Conservation (phyloP, 2,113 vertebrate species). For the Hucho hucho region DNA sequence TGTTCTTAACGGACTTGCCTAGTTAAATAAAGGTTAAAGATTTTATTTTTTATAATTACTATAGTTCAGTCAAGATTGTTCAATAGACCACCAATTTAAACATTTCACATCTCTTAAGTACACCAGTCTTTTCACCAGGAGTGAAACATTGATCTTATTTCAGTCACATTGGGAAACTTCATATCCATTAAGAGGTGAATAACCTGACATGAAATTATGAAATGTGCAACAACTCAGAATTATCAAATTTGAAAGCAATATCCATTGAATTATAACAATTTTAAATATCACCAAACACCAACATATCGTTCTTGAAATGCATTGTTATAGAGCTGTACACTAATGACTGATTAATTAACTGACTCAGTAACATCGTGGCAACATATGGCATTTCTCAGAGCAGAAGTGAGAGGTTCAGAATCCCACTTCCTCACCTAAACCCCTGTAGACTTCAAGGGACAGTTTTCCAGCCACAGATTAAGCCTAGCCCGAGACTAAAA, state of each 20-base stretch:
- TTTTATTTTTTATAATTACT: background rate
- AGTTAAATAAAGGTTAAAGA: too few species aligned
- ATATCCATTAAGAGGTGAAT: background rate
- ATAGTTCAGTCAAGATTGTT: background rate
- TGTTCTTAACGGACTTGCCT: too few species aligned
- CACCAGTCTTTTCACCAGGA: too few species aligned
- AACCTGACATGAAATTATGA: background rate
- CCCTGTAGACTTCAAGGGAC: too few species aligned
- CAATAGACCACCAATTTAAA: too few species aligned
- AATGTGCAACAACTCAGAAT: background rate
- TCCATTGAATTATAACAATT: background rate
- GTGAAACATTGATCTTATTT: too few species aligned
- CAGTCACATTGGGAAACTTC: too few species aligned
- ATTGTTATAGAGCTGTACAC: conserved; percentile 10
- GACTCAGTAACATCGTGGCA: conserved; percentile 1
- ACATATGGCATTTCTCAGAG: conserved; percentile 27
- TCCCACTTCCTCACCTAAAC: background rate
- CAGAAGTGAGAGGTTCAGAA: background rate
- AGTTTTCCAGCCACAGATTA: too few species aligned
- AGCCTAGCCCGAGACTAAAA: too few species aligned
- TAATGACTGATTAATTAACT: background rate
- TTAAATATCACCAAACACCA: conserved; percentile 13
- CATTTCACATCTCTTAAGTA: too few species aligned
- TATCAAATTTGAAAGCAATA: background rate
- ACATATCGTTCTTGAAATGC: conserved; percentile 35